Conservation (phyloP, 2,797 vertebrate genomes). For the Aldrovandia affinis region DNA sequence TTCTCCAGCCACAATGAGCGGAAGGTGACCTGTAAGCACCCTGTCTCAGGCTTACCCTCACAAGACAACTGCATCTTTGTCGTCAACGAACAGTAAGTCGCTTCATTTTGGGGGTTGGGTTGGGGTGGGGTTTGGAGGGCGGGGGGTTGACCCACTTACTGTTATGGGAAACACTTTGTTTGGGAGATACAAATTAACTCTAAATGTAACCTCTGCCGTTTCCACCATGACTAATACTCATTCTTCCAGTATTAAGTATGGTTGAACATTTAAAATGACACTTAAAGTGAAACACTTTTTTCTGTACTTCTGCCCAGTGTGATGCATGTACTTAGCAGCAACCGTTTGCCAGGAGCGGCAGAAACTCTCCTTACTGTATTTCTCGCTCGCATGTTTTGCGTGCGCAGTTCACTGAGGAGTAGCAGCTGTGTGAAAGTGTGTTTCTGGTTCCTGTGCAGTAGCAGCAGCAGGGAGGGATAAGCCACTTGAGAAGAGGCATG, state of each 20-base stretch:
- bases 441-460: background rate
- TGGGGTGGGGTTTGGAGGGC: too few species aligned
- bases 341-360: background rate
- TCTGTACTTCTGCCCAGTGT: background rate
- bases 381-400: background rate
- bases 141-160: background rate
- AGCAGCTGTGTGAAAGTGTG: background rate
- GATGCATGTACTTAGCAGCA: background rate
- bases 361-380: background rate
- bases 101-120: slow-evolving; percentile 49
- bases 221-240: background rate
- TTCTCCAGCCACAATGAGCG: slow-evolving; percentile 90
- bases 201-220: background rate
- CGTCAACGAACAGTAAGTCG: slow-evolving; percentile 96
- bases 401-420: background rate
- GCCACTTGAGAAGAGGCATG: background rate
- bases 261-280: background rate
- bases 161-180: background rate
- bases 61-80: slow-evolving; percentile 99
- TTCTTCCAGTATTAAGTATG: background rate
- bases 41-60: slow-evolving; percentile 88
- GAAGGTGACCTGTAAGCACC: slow-evolving; percentile 97
- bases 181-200: background rate
- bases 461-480: background rate
- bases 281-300: background rate